phyloP scores from a whole-genome alignment of 2,888 invertebrate genomes.

The Arenicola marina region DNA sequence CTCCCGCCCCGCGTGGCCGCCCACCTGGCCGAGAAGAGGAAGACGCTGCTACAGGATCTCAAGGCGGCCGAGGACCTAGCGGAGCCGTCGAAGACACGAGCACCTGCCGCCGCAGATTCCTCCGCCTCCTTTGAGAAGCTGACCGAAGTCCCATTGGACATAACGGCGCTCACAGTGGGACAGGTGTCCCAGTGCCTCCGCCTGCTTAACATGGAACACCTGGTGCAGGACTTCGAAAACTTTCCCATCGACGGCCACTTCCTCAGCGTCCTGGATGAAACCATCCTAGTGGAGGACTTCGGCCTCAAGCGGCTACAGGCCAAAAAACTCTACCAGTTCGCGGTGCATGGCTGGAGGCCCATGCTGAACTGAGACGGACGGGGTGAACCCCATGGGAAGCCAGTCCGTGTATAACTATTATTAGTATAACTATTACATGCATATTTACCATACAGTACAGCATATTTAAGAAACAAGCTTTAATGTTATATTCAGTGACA shows the following conservation, averaged over 20 bases:
- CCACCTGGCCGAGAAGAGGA: neutral
- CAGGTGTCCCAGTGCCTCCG: constrained; percentile 12
- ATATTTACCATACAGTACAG: no score
- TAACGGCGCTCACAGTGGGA: constrained; percentile 5
- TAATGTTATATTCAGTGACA: no score
- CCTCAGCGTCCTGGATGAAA: constrained; percentile 9
- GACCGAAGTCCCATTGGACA: constrained; percentile 14
- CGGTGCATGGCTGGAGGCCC: constrained; percentile 19
- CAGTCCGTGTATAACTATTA: no score
- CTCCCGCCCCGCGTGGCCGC: neutral
- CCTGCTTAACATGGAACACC: constrained; percentile 15
- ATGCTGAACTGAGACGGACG: neutral
- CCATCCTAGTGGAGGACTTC: constrained; percentile 12
- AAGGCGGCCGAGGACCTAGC: neutral
- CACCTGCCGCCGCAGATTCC: no score
- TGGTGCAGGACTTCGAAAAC: constrained; percentile 10
- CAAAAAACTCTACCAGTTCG: constrained; percentile 20
- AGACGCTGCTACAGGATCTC: neutral
- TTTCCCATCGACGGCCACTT: constrained; percentile 19
- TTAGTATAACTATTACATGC: no score
- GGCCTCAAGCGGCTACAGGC: constrained; percentile 16
- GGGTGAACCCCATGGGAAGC: no score
- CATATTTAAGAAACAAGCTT: no score
- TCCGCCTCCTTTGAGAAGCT: no score
- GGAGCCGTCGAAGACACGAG: neutral